phyloP scores from a whole-genome alignment of 2,113 vertebrate species.

The Macquaria australasica region DNA sequence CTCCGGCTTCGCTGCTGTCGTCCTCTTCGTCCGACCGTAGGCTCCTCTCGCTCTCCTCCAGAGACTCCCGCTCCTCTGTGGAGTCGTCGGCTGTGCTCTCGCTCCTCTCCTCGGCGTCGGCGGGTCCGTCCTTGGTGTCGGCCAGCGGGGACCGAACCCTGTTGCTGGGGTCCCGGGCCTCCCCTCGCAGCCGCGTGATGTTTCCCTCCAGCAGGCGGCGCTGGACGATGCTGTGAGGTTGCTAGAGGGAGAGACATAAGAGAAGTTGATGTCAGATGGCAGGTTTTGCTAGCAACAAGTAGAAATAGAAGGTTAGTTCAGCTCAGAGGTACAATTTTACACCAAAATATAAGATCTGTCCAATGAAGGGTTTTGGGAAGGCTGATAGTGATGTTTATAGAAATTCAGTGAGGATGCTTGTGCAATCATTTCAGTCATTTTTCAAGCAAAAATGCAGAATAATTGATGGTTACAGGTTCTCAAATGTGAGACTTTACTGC shows the following conservation, averaged over 20 bases:
- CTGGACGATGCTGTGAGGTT: slow-evolving; percentile 94
- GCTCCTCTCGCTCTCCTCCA: slow-evolving; percentile 86
- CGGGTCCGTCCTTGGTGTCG: slow-evolving; percentile 78
- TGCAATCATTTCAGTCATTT: not conserved
- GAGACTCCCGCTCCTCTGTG: slow-evolving; percentile 84
- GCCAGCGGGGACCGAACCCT: slow-evolving; percentile 84
- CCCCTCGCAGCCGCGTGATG: slow-evolving; percentile 84
- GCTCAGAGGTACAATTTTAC: no score
- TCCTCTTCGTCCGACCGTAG: slow-evolving; percentile 85
- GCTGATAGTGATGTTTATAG: not conserved
- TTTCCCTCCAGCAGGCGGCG: slow-evolving; percentile 92
- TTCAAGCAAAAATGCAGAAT: not conserved
- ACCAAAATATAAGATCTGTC: no score
- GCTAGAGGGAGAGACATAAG: slow-evolving; percentile 77
- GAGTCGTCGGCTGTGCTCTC: slow-evolving; percentile 86
- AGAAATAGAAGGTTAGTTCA: not conserved
- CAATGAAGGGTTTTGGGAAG: not conserved
- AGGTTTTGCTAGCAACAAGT: not conserved
- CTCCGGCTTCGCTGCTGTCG: slow-evolving; percentile 73
- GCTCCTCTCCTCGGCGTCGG: slow-evolving; percentile 80
- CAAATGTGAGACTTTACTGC: not conserved
- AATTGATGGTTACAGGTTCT: not conserved
- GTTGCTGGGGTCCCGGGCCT: slow-evolving; percentile 74
- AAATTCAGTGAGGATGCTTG: no score
- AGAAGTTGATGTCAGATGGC: not conserved